Percentiles rank a stretch among this genome's conserved stretches.
Evolutionary conservation across 2,888 invertebrate species (phyloP).

Genomic region (Dasysyrphus tricinctus): DNA sequence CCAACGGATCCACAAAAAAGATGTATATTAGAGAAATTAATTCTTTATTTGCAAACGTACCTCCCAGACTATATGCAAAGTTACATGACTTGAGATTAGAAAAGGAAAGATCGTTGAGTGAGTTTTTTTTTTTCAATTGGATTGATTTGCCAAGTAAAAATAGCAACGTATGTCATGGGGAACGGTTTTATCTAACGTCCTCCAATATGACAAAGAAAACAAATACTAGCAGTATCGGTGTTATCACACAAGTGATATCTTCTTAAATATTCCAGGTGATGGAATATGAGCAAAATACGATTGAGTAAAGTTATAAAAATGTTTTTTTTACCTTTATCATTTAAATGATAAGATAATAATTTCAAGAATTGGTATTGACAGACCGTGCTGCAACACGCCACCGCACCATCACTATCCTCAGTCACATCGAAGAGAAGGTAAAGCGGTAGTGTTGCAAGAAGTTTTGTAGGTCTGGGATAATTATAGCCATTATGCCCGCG

Average conservation of each 20-base stretch:
- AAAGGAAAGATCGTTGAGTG: background rate
- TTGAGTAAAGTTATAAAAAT: conserved; percentile 21
- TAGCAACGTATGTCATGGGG: conserved; percentile 63
- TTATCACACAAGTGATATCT: conserved; percentile 53
- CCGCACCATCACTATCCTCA: too few species aligned
- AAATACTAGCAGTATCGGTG: conserved; percentile 43
- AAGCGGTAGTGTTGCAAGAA: background rate
- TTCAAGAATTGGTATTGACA: conserved; percentile 30
- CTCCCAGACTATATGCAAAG: conserved; percentile 1
- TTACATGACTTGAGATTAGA: background rate
- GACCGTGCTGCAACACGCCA: background rate
- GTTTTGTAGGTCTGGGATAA: conserved; percentile 10
- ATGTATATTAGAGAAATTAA: too few species aligned
- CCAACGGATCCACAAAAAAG: too few species aligned
- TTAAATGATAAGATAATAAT: conserved; percentile 50
- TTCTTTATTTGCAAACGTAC: background rate
- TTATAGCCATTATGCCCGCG: background rate
- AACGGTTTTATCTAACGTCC: conserved; percentile 43
- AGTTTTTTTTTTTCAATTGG: conserved; percentile 34
- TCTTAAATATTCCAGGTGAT: conserved; percentile 39
- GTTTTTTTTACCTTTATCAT: conserved; percentile 23
- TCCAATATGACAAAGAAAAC: conserved; percentile 5
- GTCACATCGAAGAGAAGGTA: too few species aligned
- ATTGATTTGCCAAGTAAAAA: conserved; percentile 51
- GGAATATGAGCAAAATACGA: background rate